Conservation (phyloP, 2,797 vertebrate species). For the Sebastes flavidus region DNA sequence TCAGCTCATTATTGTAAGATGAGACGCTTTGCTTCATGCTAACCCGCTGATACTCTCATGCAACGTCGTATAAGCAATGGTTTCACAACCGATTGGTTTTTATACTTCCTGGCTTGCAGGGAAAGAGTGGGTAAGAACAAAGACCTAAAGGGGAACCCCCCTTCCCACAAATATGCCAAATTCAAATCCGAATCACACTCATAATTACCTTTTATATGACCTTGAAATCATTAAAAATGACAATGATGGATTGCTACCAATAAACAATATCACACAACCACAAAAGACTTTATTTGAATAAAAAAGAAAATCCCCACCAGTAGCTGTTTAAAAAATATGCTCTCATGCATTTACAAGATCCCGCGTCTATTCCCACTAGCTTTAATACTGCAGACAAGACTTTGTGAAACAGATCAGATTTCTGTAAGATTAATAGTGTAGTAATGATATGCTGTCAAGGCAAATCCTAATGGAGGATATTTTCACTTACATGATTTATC, state of each 20-base stretch:
- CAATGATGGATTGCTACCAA: constrained; percentile 56
- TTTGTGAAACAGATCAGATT: constrained; percentile 17
- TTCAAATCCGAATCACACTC: constrained; percentile 40
- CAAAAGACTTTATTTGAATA: constrained; percentile 1
- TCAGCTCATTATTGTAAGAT: constrained; percentile 33
- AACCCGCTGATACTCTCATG: constrained; percentile 19
- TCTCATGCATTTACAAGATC: constrained; percentile 27
- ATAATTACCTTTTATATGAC: constrained; percentile 52
- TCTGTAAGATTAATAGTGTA: constrained; percentile 5
- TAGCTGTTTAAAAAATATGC: constrained; percentile 9
- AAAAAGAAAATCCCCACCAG: constrained; percentile 11
- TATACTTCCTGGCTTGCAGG: constrained; percentile 40
- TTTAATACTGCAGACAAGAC: neutral
- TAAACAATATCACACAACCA: constrained; percentile 36
- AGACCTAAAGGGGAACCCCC: constrained; percentile 14
- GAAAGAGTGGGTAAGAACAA: constrained; percentile 17
- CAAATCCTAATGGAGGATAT: constrained; percentile 24
- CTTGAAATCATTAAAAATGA: constrained; percentile 45
- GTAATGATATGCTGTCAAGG: constrained; percentile 41
- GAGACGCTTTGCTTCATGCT: constrained; percentile 19
- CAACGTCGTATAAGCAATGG: constrained; percentile 1
- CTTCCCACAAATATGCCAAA: constrained; percentile 39
- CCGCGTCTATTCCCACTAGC: neutral
- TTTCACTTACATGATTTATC: constrained; percentile 17
- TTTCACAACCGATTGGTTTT: constrained; percentile 47